phyloP scores from a whole-genome alignment of 2,888 invertebrate genomes.

The Tyria jacobaeae region DNA sequence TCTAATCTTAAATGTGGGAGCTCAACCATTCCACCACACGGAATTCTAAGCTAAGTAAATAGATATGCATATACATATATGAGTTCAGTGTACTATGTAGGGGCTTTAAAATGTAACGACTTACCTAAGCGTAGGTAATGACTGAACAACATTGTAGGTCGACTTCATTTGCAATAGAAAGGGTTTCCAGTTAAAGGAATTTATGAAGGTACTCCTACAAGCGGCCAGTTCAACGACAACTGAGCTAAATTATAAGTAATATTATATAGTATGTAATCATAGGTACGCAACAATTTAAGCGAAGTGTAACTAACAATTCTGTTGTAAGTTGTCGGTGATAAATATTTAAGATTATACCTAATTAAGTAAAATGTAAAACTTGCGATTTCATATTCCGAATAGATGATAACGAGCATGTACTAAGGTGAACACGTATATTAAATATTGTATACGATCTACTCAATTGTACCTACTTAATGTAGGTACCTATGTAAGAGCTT shows the following conservation, averaged over 20 bases:
- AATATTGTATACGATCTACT: too few relatives aligned
- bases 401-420: neutral
- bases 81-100: constrained; percentile 34
- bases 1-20: too few relatives aligned
- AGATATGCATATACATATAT: constrained; percentile 39
- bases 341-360: constrained; percentile 16
- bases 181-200: constrained; percentile 58
- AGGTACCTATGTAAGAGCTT: too few relatives aligned
- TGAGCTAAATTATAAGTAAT: constrained; percentile 43
- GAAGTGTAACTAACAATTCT: constrained; percentile 21
- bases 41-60: constrained; percentile 30
- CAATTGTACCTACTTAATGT: too few relatives aligned
- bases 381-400: neutral
- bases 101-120: constrained; percentile 44
- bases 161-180: constrained; percentile 47
- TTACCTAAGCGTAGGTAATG: constrained; percentile 48
- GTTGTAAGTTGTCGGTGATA: constrained; percentile 19
- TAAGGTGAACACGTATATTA: neutral
- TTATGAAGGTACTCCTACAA: constrained; percentile 55
- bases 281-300: constrained; percentile 21
- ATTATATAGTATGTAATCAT: constrained; percentile 23
- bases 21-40: too few relatives aligned
- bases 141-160: constrained; percentile 48
- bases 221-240: constrained; percentile 29
- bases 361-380: constrained; percentile 5